Percentiles rank a stretch among this genome's conserved stretches.
Conservation (phyloP, 2,797 vertebrate genomes). For the Molossus alvarezi region DNA sequence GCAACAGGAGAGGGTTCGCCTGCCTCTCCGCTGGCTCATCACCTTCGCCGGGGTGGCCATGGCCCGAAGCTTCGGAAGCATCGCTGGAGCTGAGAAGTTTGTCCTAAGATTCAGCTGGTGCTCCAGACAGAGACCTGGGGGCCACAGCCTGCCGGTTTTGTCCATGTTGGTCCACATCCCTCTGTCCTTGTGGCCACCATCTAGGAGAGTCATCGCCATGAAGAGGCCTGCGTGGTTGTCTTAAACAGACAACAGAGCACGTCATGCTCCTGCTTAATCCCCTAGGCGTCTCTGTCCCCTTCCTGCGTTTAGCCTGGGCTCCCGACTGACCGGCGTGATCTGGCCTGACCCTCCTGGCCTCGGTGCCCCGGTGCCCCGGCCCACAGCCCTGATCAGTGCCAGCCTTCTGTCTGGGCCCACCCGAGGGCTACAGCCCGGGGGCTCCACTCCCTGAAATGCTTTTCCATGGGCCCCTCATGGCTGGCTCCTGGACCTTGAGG, state of each 20-base stretch:
- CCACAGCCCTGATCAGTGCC: neutral
- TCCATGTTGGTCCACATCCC: fast-evolving
- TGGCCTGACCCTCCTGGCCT: neutral
- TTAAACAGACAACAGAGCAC: fast-evolving
- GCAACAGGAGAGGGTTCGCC: neutral
- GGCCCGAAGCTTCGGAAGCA: fast-evolving
- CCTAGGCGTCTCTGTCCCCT: neutral
- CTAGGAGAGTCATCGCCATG: neutral
- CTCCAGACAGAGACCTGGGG: neutral
- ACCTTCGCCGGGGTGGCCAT: fast-evolving
- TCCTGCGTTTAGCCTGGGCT: neutral
- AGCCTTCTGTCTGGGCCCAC: neutral
- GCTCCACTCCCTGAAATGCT: neutral
- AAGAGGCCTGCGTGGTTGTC: fast-evolving
- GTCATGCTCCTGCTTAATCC: fast-evolving
- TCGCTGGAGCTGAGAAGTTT: neutral
- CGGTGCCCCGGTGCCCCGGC: fast-evolving
- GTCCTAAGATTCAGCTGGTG: neutral
- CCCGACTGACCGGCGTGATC: fast-evolving
- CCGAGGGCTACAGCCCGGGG: fast-evolving
- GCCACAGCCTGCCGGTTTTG: neutral
- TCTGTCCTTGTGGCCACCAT: neutral
- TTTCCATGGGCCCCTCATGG: fast-evolving
- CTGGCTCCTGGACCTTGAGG: neutral
- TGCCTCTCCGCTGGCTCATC: neutral